Evolutionary conservation across 1,140 invertebrate genomes (phyloP).

Genomic region (Leptinotarsa lineolata): DNA sequence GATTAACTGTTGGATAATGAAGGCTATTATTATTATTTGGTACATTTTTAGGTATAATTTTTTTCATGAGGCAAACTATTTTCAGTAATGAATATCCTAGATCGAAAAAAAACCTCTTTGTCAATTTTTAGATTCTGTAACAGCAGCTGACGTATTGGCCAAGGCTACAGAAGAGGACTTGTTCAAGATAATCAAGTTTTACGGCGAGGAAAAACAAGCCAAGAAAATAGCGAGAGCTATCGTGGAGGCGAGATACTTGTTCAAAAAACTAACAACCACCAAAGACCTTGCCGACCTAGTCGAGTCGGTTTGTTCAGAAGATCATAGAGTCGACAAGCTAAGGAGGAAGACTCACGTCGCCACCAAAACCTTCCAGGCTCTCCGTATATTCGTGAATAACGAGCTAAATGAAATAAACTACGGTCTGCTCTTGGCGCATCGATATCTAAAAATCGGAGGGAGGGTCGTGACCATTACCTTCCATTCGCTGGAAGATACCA

Average conservation of each 20-base stretch:
- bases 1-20: no score
- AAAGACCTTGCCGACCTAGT: conserved; percentile 82
- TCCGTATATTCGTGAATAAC: conserved; percentile 96
- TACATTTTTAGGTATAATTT: no score
- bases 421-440: conserved; percentile 77
- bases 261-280: conserved; percentile 81
- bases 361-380: conserved; percentile 92
- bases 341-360: conserved; percentile 78
- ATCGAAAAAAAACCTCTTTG: no score
- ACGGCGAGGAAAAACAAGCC: conserved; percentile 89
- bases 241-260: conserved; percentile 82
- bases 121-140: conserved; percentile 62
- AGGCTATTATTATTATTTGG: no score
- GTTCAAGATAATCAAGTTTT: conserved; percentile 81
- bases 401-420: conserved; percentile 96
- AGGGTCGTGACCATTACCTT: conserved; percentile 83
- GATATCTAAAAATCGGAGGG: conserved; percentile 78
- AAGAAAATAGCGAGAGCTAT: conserved; percentile 87
- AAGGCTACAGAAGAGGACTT: conserved; percentile 78
- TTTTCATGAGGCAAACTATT: no score
- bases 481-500: conserved; percentile 94
- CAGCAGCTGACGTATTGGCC: conserved; percentile 85
- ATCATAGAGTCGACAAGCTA: conserved; percentile 69
- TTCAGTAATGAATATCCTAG: no score
- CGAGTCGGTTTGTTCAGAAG: conserved; percentile 66